These are phyloP conservation scores for Synanthedon formicaeformis DNA, from an alignment of 2,888 invertebrate genomes.

Conservation along the genomic window DNA sequence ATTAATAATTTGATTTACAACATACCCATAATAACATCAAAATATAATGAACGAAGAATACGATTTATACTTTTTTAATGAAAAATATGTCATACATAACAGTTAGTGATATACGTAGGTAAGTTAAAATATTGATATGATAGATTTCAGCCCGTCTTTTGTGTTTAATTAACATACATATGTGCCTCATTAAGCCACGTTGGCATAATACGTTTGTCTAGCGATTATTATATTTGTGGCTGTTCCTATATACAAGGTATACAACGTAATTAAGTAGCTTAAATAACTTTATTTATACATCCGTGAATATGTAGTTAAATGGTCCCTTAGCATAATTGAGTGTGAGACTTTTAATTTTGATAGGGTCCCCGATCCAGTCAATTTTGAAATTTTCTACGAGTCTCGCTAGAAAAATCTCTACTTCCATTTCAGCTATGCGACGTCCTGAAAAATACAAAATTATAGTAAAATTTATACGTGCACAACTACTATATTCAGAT, in stretches of 20 bases:
- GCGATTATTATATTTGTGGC: too few species aligned
- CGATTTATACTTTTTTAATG: neutral
- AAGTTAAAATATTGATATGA: neutral
- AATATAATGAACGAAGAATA: too few species aligned
- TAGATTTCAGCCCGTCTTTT: too few species aligned
- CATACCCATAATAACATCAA: too few species aligned
- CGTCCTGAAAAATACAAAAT: constrained; percentile 39
- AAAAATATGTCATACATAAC: too few species aligned
- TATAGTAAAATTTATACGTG: too few species aligned
- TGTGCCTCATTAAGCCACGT: neutral
- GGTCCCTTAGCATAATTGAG: constrained; percentile 40
- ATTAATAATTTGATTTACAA: too few species aligned
- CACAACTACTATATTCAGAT: too few species aligned
- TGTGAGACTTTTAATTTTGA: constrained; percentile 20
- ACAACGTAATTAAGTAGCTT: neutral
- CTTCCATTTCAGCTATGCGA: constrained; percentile 72
- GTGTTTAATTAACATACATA: too few species aligned
- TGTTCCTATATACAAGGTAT: too few species aligned
- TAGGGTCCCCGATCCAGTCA: constrained; percentile 35
- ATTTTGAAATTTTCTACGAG: constrained; percentile 28
- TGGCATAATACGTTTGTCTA: neutral
- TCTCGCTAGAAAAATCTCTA: constrained; percentile 47
- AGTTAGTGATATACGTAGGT: neutral
- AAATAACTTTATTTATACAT: constrained; percentile 14
- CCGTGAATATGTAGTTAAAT: constrained; percentile 42